phyloP scores from a whole-genome alignment of 2,113 vertebrate species.

The Antigone vipio region DNA sequence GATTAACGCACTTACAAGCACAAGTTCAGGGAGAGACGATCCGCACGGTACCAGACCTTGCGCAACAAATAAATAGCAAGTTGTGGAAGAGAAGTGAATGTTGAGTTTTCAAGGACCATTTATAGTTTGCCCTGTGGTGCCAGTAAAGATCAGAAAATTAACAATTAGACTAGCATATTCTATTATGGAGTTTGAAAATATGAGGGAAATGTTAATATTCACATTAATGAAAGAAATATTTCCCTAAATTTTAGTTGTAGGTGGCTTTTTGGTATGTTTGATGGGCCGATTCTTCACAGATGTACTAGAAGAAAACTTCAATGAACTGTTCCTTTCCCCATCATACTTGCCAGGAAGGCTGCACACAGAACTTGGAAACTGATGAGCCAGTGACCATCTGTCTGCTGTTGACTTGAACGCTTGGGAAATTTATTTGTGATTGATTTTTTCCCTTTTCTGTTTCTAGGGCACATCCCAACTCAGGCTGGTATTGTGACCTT shows the following conservation, averaged over 20 bases:
- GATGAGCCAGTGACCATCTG: background rate
- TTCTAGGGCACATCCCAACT: background rate
- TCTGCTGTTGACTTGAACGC: background rate
- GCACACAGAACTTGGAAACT: background rate
- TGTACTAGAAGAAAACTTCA: background rate
- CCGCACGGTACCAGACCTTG: background rate
- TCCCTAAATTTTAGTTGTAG: background rate
- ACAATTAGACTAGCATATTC: background rate
- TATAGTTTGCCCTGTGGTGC: fast-evolving
- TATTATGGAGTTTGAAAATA: background rate
- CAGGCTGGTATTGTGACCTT: background rate
- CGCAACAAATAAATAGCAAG: background rate
- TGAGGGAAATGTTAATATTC: background rate
- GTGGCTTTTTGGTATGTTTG: background rate
- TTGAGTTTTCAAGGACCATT: background rate
- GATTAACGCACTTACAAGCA: background rate
- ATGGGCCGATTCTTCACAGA: background rate
- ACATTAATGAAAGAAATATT: background rate
- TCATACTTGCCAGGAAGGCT: background rate
- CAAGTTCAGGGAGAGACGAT: background rate
- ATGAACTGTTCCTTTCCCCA: background rate
- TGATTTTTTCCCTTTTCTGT: background rate
- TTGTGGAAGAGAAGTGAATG: background rate
- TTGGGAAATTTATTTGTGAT: background rate
- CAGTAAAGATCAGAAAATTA: background rate